Conservation (phyloP, 2,888 invertebrate genomes). For the Drosophila hamatofila region DNA sequence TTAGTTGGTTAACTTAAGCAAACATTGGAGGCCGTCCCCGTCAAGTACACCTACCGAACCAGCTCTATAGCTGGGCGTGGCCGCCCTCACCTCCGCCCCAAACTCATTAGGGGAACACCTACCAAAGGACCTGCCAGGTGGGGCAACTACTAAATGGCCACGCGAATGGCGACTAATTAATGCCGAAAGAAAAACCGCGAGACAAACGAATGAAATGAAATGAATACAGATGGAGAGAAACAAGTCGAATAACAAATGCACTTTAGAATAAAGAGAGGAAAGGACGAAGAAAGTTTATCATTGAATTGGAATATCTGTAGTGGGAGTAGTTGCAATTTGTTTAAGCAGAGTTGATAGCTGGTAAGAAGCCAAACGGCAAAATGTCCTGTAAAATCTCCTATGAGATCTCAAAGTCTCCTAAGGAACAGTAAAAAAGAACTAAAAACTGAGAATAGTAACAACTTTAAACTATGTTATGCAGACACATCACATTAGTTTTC, state of each 20-base stretch:
- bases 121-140: conserved; percentile 35
- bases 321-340: not conserved
- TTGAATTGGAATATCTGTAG: not conserved
- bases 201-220: conserved; percentile 53
- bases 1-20: conserved; percentile 69
- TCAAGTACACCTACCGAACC: conserved; percentile 65
- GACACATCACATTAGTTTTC: too few relatives aligned
- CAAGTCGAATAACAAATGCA: conserved; percentile 25
- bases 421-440: too few relatives aligned
- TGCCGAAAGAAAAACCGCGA: conserved; percentile 59
- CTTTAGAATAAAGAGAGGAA: not conserved
- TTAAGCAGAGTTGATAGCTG: too few relatives aligned
- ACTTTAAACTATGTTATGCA: too few relatives aligned
- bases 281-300: not conserved
- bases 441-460: too few relatives aligned
- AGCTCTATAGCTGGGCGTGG: conserved; percentile 41
- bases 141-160: conserved; percentile 63
- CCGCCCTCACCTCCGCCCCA: conserved; percentile 64
- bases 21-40: conserved; percentile 70
- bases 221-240: not conserved
- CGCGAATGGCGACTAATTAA: conserved; percentile 74
- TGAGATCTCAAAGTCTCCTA: too few relatives aligned
- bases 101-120: conserved; percentile 75
- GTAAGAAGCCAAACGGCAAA: too few relatives aligned
- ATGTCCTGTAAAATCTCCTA: too few relatives aligned